phyloP scores from a whole-genome alignment of 2,797 vertebrate genomes.

The Coracias cyanogaster region DNA sequence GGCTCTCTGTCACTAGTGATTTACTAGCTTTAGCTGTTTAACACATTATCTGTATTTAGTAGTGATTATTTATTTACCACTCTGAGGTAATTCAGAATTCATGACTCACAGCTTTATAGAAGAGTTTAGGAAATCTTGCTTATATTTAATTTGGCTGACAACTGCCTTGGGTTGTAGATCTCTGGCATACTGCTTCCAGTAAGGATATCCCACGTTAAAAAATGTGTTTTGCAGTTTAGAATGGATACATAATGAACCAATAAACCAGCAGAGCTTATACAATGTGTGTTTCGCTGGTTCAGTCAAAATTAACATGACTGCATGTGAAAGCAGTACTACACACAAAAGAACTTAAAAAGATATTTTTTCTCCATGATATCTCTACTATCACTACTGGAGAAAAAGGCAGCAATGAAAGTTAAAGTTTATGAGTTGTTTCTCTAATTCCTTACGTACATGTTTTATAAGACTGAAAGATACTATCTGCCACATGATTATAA shows the following conservation, averaged over 20 bases:
- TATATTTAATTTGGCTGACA: conserved; percentile 73
- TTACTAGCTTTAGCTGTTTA: conserved; percentile 80
- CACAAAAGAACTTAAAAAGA: not conserved
- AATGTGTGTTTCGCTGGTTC: not conserved
- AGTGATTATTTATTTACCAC: conserved; percentile 82
- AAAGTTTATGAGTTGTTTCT: not conserved
- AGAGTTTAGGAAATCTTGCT: conserved; percentile 63
- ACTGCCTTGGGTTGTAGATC: conserved; percentile 61
- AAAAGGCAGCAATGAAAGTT: conserved; percentile 14
- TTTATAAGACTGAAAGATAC: not conserved
- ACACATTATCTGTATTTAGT: conserved; percentile 80
- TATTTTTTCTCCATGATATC: not conserved
- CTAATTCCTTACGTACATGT: not conserved
- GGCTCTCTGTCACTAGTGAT: conserved; percentile 78
- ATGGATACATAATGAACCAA: conserved; percentile 1
- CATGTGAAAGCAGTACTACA: not conserved
- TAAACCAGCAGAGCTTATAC: conserved; percentile 9
- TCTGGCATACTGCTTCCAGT: conserved; percentile 63
- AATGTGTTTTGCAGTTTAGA: conserved; percentile 40
- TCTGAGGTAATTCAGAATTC: conserved; percentile 75
- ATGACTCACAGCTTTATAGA: conserved; percentile 71
- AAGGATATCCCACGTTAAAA: conserved; percentile 47
- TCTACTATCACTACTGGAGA: not conserved
- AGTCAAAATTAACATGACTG: not conserved
- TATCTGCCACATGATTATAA: not conserved